phyloP scores from a whole-genome alignment of 2,113 vertebrate species.

The Carlito syrichta region DNA sequence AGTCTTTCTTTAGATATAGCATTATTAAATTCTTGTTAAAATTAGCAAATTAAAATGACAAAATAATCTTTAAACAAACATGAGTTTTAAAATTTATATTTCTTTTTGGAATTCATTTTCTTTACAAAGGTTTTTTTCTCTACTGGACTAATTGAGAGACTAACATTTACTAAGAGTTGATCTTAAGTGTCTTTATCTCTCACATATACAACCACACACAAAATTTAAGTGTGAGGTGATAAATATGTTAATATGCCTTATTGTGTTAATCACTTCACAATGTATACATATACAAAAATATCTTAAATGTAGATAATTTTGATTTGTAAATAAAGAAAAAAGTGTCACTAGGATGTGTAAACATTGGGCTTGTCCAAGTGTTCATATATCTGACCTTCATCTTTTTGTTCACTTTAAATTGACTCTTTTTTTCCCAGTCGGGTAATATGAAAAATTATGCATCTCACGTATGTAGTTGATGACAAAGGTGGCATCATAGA shows the following conservation, averaged over 20 bases:
- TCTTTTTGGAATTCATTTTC: not conserved
- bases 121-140: not conserved
- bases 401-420: not conserved
- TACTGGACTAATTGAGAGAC: not conserved
- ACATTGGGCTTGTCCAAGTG: not conserved
- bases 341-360: not conserved
- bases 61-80: not conserved
- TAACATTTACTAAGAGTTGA: not conserved
- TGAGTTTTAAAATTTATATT: not conserved
- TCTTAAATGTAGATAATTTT: not conserved
- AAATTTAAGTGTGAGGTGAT: not conserved
- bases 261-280: not conserved
- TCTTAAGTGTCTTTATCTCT: not conserved
- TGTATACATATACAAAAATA: not conserved
- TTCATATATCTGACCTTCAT: not conserved
- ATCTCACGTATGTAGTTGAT: not conserved
- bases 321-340: not conserved
- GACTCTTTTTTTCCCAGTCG: not conserved
- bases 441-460: not conserved
- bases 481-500: not conserved
- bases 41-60: not conserved
- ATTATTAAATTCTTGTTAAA: slow-evolving; percentile 9
- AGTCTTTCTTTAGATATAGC: not conserved
- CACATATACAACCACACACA: not conserved
- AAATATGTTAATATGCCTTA: not conserved